These are phyloP conservation scores for Harpagifer antarcticus DNA, from an alignment of 2,797 vertebrate species.

Conservation along the genomic window DNA sequence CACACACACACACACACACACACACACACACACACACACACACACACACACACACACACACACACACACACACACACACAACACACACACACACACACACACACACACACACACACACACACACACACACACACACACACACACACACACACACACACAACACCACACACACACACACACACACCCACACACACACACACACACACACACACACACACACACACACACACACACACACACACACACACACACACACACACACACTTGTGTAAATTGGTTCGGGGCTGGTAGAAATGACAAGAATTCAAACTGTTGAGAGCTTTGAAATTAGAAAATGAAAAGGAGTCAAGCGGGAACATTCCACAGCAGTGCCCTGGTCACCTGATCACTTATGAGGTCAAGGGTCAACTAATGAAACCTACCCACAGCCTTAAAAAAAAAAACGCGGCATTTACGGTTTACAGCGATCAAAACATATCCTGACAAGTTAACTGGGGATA, in stretches of 20 bases:
- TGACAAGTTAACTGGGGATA: constrained; percentile 18
- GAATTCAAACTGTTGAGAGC: constrained; percentile 54
- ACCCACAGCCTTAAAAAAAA: constrained; percentile 47
- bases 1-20: background rate
- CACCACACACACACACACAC: background rate
- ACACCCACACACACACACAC: background rate
- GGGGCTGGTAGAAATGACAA: constrained; percentile 43
- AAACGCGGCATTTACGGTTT: constrained; percentile 44
- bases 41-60: too few relatives aligned
- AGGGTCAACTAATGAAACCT: constrained; percentile 76
- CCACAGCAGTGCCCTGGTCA: constrained; percentile 74
- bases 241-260: constrained; percentile 11
- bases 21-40: too few relatives aligned
- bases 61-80: background rate
- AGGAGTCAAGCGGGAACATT: constrained; percentile 77
- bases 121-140: constrained; percentile 7
- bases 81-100: background rate
- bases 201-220: background rate
- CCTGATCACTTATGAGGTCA: constrained; percentile 77
- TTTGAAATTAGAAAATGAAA: constrained; percentile 77
- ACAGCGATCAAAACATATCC: constrained; percentile 29
- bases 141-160: background rate
- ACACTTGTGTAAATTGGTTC: background rate
- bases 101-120: too few relatives aligned
- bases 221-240: background rate